Base-by-base conservation (phyloP, 1,140 invertebrate species). In the Heliconius hewitsoni region DNA sequence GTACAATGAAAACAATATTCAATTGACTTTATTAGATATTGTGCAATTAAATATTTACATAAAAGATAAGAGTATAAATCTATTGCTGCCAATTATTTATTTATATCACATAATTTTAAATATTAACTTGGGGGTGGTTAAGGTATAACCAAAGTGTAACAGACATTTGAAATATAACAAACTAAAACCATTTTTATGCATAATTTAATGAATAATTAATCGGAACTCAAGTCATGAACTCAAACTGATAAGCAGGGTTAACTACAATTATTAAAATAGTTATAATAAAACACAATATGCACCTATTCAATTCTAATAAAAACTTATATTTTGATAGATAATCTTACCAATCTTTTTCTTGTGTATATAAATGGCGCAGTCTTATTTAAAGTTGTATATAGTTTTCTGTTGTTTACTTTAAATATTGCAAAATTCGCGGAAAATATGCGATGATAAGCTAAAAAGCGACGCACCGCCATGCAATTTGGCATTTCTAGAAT, bases 391-490 rank as follows among this genome's bases (percentile, higher is more conserved):
- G 42, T 73, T 23, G 66, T 71, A 34, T 71, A 16, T 57, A 66
- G 9, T 70, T 72, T 80, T 52, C 42, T 72, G 72, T 76, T 34
- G 42, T 39, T 87, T 71, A 80, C 77, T 72, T 84, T 89, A 89
- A 87, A 86, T 87, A 86, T 79, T 79, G 79, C 80, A 81, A 86
- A 86, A 88, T 90, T 92, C 85, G 83, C 83, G 78, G 80, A 90
- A 92, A 91, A 89, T 87, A 88, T 86, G 89, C 89, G 89, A 90
- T 94, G 91, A 94, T 91, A 89, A 66, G 91, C 90, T 89, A 92
- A 92, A 94, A 94, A 89, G 82, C 87, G 89, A 91, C 90, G 90
- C 90, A 91, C 87, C 85, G 86, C 86, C 87, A 89, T 88, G 83
- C 83, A 87, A 86, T 86, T 87, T 93, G 92, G 92, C 91, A 93